Evolutionary conservation across 2,113 vertebrate species (phyloP).

Genomic region (Hippocampus guttulatus): DNA sequence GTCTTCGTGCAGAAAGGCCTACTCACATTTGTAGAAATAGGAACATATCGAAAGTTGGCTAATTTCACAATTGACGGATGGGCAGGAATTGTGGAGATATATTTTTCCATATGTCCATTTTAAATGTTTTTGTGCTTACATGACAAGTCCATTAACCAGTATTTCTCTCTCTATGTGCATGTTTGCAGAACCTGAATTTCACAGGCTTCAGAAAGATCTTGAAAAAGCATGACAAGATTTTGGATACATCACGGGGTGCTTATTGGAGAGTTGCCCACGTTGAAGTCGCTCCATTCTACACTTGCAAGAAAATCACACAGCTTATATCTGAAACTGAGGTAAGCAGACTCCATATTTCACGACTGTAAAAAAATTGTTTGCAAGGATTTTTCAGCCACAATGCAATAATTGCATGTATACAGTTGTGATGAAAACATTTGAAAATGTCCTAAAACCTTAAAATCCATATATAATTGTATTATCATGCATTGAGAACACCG

Average conservation of each 20-base stretch:
- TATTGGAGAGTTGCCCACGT: constrained; percentile 96
- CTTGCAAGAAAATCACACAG: constrained; percentile 98
- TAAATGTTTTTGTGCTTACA: background rate
- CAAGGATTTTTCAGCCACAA: background rate
- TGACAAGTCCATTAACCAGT: background rate
- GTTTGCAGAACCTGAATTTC: constrained; percentile 92
- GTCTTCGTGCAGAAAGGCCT: too few species aligned
- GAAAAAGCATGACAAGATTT: constrained; percentile 99
- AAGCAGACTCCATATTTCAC: background rate
- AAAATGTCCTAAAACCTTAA: background rate
- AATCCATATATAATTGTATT: background rate
- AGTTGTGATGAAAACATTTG: background rate
- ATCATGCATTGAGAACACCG: background rate
- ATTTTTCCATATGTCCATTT: background rate
- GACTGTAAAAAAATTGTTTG: background rate
- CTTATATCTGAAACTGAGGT: constrained; percentile 98
- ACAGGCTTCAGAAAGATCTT: constrained; percentile 98
- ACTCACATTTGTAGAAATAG: too few species aligned
- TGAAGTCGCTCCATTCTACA: constrained; percentile 97
- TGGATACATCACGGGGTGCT: constrained; percentile 89
- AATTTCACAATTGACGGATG: background rate
- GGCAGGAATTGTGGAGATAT: background rate
- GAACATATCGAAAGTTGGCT: too few species aligned
- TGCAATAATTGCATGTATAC: background rate
- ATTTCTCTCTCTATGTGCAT: background rate